A percentile compares a stretch with the other conserved stretches of the same genome.
phyloP scores from a whole-genome alignment of 2,888 invertebrate species.

The Dryobotodes eremita region DNA sequence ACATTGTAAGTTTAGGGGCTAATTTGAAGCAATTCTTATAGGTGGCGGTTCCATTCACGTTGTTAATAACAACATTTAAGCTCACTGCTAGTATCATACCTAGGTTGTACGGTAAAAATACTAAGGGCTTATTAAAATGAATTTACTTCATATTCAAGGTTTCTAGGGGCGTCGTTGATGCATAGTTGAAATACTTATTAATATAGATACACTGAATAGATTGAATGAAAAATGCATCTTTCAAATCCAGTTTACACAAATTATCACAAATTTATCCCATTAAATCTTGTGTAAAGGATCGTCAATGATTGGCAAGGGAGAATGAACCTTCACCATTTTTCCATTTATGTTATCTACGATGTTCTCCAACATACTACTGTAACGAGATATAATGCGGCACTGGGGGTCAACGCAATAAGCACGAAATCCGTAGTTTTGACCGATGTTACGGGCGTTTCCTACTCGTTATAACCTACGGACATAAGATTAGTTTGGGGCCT shows the following conservation, averaged over 20 bases:
- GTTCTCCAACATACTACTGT: too few species aligned
- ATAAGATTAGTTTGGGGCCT: too few species aligned
- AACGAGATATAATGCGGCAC: too few species aligned
- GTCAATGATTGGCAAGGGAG: background rate
- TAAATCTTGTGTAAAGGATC: background rate
- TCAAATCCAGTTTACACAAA: too few species aligned
- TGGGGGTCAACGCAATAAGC: too few species aligned
- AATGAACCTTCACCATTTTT: background rate
- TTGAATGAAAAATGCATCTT: background rate
- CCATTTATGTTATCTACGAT: background rate
- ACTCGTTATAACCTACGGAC: too few species aligned
- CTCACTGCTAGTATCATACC: background rate
- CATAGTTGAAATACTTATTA: background rate
- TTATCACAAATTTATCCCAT: background rate
- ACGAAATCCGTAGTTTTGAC: too few species aligned
- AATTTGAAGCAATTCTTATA: background rate
- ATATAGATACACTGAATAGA: background rate
- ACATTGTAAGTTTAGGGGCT: background rate
- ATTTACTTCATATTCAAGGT: background rate
- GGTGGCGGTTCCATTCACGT: constrained; percentile 10
- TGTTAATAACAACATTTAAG: background rate
- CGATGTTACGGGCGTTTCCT: too few species aligned
- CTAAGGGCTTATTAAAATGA: background rate
- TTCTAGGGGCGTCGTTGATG: background rate
- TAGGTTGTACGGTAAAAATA: background rate